These are phyloP conservation scores for Leptinotarsa rubiginosa DNA, from an alignment of 2,888 invertebrate genomes.

Conservation along the genomic window DNA sequence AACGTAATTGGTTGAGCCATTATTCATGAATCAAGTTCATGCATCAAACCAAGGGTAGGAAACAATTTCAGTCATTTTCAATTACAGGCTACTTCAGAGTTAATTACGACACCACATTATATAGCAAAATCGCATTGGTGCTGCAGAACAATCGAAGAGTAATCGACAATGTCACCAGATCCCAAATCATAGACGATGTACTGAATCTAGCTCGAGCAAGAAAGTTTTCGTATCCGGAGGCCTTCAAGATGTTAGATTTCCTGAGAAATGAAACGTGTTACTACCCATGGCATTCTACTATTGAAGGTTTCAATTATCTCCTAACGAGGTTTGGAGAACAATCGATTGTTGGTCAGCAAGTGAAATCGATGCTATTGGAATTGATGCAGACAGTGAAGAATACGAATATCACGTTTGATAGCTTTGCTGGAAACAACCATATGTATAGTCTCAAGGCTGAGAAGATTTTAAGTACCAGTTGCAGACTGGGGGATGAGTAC, in stretches of 20 bases:
- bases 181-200: conserved; percentile 84
- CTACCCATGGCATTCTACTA: conserved; percentile 82
- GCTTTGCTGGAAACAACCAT: conserved; percentile 54
- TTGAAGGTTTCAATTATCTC: conserved; percentile 64
- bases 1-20: no score
- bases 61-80: not conserved
- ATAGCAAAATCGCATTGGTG: conserved; percentile 68
- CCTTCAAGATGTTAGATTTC: conserved; percentile 77
- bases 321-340: conserved; percentile 35
- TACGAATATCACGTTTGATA: conserved; percentile 33
- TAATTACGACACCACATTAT: conserved; percentile 73
- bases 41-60: no score
- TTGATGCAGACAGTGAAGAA: conserved; percentile 35
- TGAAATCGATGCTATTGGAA: conserved; percentile 28
- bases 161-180: conserved; percentile 77
- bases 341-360: conserved; percentile 29
- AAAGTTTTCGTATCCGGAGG: conserved; percentile 70
- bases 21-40: no score
- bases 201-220: conserved; percentile 78
- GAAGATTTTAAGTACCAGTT: conserved; percentile 73
- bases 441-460: conserved; percentile 72
- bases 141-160: conserved; percentile 62
- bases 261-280: conserved; percentile 76
- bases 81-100: conserved; percentile 74
- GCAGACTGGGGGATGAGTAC: conserved; percentile 70